A percentile compares a stretch with the other conserved stretches of the same genome.
Conservation (phyloP, 2,888 invertebrate species). For the Pantelozetes paolii region DNA sequence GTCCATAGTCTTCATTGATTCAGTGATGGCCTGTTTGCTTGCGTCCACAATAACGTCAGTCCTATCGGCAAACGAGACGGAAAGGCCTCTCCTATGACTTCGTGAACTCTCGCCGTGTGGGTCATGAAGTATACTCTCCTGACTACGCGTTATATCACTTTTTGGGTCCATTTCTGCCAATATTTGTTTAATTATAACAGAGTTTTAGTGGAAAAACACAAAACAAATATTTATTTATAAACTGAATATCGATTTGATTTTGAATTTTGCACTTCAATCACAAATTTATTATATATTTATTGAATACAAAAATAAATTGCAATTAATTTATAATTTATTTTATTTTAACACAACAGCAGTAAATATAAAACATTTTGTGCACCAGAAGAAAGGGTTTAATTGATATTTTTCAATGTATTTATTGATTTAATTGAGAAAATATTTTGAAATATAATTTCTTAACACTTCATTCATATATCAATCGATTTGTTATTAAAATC, state of each 20-base stretch:
- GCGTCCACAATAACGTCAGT: neutral
- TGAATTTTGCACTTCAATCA: neutral
- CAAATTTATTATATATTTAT: neutral
- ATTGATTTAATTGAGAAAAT: too few species aligned
- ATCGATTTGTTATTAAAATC: too few species aligned
- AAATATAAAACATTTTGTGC: too few species aligned
- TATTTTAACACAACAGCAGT: too few species aligned
- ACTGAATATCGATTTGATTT: neutral
- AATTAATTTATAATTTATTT: neutral
- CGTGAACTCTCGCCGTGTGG: neutral
- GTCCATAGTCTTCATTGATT: neutral
- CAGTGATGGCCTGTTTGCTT: slow-evolving; percentile 2
- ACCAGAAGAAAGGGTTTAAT: too few species aligned
- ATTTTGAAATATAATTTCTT: too few species aligned
- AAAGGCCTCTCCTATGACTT: neutral
- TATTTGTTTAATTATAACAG: neutral
- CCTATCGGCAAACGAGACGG: neutral
- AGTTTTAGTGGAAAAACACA: neutral
- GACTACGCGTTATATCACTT: neutral
- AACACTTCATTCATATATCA: too few species aligned
- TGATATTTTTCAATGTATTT: too few species aligned
- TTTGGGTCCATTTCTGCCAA: neutral
- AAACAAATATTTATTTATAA: neutral
- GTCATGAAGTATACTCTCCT: neutral
- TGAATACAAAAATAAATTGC: neutral